These are phyloP conservation scores for Leucoraja ocellata DNA, from an alignment of 2,797 vertebrate species.

Conservation along the genomic window DNA sequence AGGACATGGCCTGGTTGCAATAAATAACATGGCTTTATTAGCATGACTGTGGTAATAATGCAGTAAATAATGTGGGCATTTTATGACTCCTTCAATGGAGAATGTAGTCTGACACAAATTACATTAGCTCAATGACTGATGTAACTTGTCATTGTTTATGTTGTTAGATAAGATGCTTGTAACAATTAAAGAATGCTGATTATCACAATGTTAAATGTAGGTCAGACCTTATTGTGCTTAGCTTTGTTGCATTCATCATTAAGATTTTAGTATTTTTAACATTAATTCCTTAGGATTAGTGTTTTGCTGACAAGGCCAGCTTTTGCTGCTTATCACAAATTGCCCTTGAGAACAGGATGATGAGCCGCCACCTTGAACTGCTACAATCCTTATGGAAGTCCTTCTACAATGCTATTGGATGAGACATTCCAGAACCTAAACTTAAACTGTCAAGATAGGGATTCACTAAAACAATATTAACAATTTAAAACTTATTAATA, in stretches of 20 bases:
- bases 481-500: too few species aligned
- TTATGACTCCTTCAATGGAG: constrained; percentile 12
- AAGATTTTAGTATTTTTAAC: background rate
- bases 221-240: background rate
- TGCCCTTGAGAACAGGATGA: too few species aligned
- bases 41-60: background rate
- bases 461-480: too few species aligned
- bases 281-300: too few species aligned
- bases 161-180: background rate
- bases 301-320: too few species aligned
- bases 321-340: too few species aligned
- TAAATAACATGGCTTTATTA: background rate
- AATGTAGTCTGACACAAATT: constrained; percentile 30
- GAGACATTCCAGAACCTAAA: too few species aligned
- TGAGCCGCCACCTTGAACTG: too few species aligned
- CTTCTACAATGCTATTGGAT: too few species aligned
- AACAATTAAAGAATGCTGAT: constrained; percentile 14
- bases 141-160: constrained; percentile 10
- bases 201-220: constrained; percentile 9
- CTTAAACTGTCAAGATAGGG: too few species aligned
- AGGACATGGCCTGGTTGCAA: too few species aligned
- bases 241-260: background rate
- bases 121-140: background rate
- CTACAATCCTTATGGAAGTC: too few species aligned
- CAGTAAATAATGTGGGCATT: background rate